These are phyloP conservation scores for Echinarachnius parma DNA, from an alignment of 53 echinoderm and acorn worm species.

Conservation along the genomic window DNA sequence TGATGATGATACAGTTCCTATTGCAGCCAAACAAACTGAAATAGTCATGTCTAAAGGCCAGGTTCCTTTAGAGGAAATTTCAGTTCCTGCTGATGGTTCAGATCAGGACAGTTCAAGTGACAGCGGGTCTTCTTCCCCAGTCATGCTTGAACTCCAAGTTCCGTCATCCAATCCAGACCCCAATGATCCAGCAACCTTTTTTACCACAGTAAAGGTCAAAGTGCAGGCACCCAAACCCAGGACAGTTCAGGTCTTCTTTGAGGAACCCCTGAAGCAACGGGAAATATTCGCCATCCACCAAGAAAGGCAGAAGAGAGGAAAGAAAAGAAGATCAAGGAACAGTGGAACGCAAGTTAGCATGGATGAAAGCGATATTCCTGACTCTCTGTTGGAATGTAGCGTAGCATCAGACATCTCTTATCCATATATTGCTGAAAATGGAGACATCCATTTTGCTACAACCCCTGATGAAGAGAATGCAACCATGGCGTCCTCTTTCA, in stretches of 20 bases:
- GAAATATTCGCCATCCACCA: constrained; percentile 39
- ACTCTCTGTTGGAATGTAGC: constrained; percentile 28
- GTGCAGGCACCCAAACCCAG: constrained; percentile 68
- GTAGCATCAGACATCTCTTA: constrained; percentile 33
- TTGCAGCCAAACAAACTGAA: constrained; percentile 15
- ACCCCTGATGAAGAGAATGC: constrained; percentile 41
- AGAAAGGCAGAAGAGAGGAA: constrained; percentile 25
- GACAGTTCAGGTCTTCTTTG: constrained; percentile 70
- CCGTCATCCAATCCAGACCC: constrained; percentile 45
- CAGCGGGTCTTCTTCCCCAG: constrained; percentile 41
- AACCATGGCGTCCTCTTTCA: constrained; percentile 19
- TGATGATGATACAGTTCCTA: constrained; percentile 15
- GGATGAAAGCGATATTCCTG: constrained; percentile 42
- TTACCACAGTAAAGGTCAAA: constrained; percentile 69
- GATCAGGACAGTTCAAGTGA: constrained; percentile 8
- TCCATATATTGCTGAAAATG: constrained; percentile 41
- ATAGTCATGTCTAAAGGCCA: constrained; percentile 16
- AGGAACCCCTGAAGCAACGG: constrained; percentile 51
- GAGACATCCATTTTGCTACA: constrained; percentile 20
- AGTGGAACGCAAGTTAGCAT: constrained; percentile 27
- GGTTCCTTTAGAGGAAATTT: constrained; percentile 23
- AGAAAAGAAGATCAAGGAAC: constrained; percentile 16
- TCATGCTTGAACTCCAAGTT: constrained; percentile 57
- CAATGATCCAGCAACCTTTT: constrained; percentile 33
- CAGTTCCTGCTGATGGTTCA: neutral